Evolutionary conservation across 2,797 vertebrate species (phyloP), one percentile per base, ranked within the genome.

Genomic region (Potorous gilbertii): DNA sequence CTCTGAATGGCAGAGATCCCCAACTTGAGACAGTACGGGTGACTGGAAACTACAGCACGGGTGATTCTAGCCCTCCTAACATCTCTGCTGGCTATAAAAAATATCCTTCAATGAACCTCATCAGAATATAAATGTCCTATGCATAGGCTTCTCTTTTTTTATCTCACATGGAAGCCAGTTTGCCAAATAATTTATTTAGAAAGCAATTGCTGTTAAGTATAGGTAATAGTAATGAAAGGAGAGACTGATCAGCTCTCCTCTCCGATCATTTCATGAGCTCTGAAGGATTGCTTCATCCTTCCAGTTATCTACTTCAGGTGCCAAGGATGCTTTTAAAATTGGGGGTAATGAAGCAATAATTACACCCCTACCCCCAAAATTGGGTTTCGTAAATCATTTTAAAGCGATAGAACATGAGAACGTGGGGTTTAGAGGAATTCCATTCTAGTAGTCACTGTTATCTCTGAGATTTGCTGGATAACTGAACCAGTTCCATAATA

Each of bases 311-410:
- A 93, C 91, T 95, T 62, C 59, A 62, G 59, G 29, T 3, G 95
- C n/a, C 87, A 95, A 94, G 96, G 95, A 94, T 92, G 95, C 81
- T 62, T 93, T 91, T 94, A 91, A 55, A 40, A 50, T 54, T 81
- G 91, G 21, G n/a, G 90, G 93, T 66, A 96, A 62, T 95, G 56
- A 87, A 66, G 93, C 27, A 4, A 66, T 66, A 92, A 95, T 94
- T 57, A 52, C 52, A 52, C 52, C 5, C 52, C 52, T 6, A 52
- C 31, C 28, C 93, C 54, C 93, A 87, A 74, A 92, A 94, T 59
- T 55, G 74, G 91, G 34, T 1, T 31, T 10, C 92, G 34, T 18
- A 34, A 24, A 29, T n/a, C 54, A 81, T 27, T 56, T 40, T 90
- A 46, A 56, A 56, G 62, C 16, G 66, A 40, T 14, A 21, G 57